Base-by-base conservation (phyloP, 2,888 invertebrate genomes). In the Apamea epomidion region DNA sequence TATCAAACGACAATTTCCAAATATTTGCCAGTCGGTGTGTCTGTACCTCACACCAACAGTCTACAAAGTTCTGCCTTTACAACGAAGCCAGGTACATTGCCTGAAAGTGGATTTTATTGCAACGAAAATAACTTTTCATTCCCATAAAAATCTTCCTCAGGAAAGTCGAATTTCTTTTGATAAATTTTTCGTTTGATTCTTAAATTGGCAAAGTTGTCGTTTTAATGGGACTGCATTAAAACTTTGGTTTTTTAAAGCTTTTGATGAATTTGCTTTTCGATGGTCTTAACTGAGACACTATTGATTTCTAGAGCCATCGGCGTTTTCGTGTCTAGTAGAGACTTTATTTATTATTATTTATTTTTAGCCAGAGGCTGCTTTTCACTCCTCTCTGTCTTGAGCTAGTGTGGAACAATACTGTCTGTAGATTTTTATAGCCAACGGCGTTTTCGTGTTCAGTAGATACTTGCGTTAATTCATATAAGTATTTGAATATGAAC, bases 201-300 rank as follows among this genome's bases (percentile, higher is more conserved):
- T 51, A 73, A 78, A 65, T 74, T 74, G 83, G 45, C n/a, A 74
- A 86, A 86, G 76, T 86, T 83, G 45, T 64, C 65, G 60, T 32
- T 86, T 75, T 82, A 78, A 73, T 85, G 74, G 62, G 29, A 86
- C 42, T 58, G 75, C 77, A 69, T 85, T 85, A 69, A 78, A 84
- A 85, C 58, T 81, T 81, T 14, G 29, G 18, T 42, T 69, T 81
- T 84, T 74, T 42, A 29, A 58, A 77, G 62, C 48, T 65, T 76
- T 78, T 83, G 65, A 76, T 67, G 45, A 76, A 29, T 74, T 64
- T 54, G 2, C 0, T 45, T 68, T 68, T 60, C 5, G 18, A 51
- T 54, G 3, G 12, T 32, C 14, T 48, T 72, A 5, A 68, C 74
- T 58, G 74, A 68, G 62, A 51, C n/a, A 8, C 10, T 48, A 58